phyloP scores from a whole-genome alignment of 1,140 invertebrate genomes.

The Maniola jurtina region DNA sequence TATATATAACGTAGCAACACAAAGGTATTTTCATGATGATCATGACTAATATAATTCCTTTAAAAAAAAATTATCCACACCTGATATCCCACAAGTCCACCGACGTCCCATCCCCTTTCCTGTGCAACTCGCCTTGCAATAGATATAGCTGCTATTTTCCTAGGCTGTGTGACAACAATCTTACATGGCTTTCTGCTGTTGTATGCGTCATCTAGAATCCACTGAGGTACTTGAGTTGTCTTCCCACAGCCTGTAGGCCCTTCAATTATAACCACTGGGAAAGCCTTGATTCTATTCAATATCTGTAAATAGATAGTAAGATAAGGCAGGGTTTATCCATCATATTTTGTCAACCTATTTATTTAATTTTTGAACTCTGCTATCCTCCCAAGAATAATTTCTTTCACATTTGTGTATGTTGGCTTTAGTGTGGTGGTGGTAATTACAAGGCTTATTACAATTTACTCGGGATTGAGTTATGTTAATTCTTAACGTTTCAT shows the following conservation, averaged over 20 bases:
- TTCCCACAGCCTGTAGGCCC: constrained; percentile 90
- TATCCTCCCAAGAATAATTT: too few relatives aligned
- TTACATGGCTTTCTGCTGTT: constrained; percentile 83
- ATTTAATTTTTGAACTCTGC: too few relatives aligned
- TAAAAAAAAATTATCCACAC: constrained; percentile 56
- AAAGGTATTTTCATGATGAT: too few relatives aligned
- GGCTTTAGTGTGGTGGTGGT: too few relatives aligned
- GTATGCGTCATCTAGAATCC: constrained; percentile 88
- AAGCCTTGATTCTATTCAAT: constrained; percentile 51
- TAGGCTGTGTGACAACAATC: constrained; percentile 93
- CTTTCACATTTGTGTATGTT: too few relatives aligned
- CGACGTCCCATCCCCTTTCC: constrained; percentile 88
- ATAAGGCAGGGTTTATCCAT: not conserved
- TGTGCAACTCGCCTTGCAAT: constrained; percentile 87
- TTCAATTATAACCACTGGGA: constrained; percentile 84
- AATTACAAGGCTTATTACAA: too few relatives aligned
- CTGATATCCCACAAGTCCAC: constrained; percentile 91
- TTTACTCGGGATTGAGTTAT: too few relatives aligned
- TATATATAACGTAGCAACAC: too few relatives aligned
- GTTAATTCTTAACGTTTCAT: too few relatives aligned
- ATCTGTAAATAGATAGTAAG: constrained; percentile 42
- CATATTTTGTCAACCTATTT: too few relatives aligned
- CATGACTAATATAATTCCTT: not conserved
- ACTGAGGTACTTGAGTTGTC: constrained; percentile 93
- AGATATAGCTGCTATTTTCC: constrained; percentile 91